Base-by-base conservation (phyloP, 2,797 vertebrate genomes). In the Ceyx erithaca region DNA sequence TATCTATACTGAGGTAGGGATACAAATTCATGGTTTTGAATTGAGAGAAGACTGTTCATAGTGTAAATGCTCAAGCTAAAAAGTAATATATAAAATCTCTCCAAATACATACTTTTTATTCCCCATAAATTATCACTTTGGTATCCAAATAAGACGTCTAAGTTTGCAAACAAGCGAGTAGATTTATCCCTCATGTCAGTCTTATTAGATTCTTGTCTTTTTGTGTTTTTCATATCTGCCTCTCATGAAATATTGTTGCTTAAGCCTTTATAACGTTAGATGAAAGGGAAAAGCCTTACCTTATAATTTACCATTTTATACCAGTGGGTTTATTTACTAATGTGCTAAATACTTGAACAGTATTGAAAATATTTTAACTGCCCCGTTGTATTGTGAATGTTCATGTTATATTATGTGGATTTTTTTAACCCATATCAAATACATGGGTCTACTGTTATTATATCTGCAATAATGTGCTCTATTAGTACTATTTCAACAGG, bases 231-330 rank as follows among this genome's bases (percentile, higher is more conserved):
- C n/a, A 18, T 58, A 43, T 61, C 4, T 5, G 7, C n/a, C 25
- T 6, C 30, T 55, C 30, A 46, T 31, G 13, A 92, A 70, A 57
- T 54, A 72, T 9, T 41, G 2, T 31, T 72, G 49, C 66, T 7
- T 2, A 40, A 43, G 9, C 6, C 26, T 77, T 48, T 91, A 77
- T 28, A 10, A 79, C 49, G 20, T 61, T 48, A 51, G 41, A 63
- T 73, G 10, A 90, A 92, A 92, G 51, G 51, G 55, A 22, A 79
- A 59, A 30, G 8, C 3, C 14, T 10, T 45, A 66, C 17, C 9
- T 76, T 89, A 31, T 85, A 51, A 77, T 93, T 94, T 87, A 18
- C 62, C 9, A 31, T 92, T 89, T 76, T 69, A 45, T 46, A 63
- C 9, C 11, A 59, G 31, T 58, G 12, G 3, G 6, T 28, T 84